Base-by-base conservation (phyloP, 2,113 vertebrate species). In the Tringa solitaria region DNA sequence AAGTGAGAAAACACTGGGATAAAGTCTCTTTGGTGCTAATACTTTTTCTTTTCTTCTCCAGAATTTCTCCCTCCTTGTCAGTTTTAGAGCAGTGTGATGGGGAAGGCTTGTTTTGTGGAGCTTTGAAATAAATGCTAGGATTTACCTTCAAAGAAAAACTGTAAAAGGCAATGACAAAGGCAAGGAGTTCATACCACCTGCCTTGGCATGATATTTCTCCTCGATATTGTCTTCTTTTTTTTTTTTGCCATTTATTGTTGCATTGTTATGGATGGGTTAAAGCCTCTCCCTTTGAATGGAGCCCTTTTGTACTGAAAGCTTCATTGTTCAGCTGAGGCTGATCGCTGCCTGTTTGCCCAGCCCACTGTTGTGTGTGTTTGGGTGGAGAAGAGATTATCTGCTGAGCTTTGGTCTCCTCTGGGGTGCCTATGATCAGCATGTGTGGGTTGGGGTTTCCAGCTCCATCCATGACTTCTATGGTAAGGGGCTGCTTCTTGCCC, bases 341-440 rank as follows among this genome's bases (percentile, higher is more conserved):
- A 2, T 30, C 0, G 0, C 33, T 28, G 28, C 4, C 0, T 11
- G 19, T 7, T 74, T 51, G 50, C 32, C 20, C 64, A 19, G 35
- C 8, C 26, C 19, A 1, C 9, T 6, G 35, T 3, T 32, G 39
- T 5, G 37, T 27, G 32, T 27, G 8, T 10, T 11, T 26, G 32
- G 12, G 8, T 10, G 37, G 17, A 37, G 48, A 37, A 9, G 53
- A 54, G 19, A 8, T 22, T 27, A 6, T 0, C 11, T 24, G 65
- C n/a, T 30, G 60, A 80, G 54, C 19, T 45, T 43, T 41, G 5
- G 35, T 7, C 26, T 21, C 9, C 9, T 37, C n/a, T 11, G 15
- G 26, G 53, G n/a, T 50, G 28, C 20, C 22, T 3, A 7, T 22
- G 35, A n/a, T 9, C 53, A 28, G 26, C 3, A 2, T 0, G 4